A percentile compares a stretch with the other conserved stretches of the same genome.
These are phyloP conservation scores for Andricus curvator DNA, from an alignment of 2,888 invertebrate genomes.

Conservation along the genomic window DNA sequence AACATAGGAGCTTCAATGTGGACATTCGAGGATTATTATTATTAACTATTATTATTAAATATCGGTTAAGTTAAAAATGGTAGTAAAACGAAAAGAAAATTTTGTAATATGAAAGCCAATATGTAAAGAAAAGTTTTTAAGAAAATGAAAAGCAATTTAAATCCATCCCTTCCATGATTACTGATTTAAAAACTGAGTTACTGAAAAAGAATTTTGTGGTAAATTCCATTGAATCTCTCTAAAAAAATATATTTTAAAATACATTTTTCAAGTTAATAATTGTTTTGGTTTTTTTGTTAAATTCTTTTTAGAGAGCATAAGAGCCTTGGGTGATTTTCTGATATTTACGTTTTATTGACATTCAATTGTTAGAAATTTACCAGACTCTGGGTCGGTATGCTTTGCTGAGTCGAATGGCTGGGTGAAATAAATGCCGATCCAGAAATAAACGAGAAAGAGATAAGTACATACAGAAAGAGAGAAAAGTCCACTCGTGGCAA, in stretches of 20 bases:
- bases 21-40: no score
- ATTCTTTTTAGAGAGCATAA: neutral
- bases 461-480: slow-evolving; percentile 37
- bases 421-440: slow-evolving; percentile 51
- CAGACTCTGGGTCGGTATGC: slow-evolving; percentile 24
- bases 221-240: no score
- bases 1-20: no score
- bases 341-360: neutral
- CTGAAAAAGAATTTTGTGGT: no score
- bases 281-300: neutral
- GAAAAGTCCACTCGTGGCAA: slow-evolving; percentile 43
- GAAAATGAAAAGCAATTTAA: no score
- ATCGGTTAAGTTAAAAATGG: no score
- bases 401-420: slow-evolving; percentile 42
- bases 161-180: no score
- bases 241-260: neutral
- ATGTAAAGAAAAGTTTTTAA: no score
- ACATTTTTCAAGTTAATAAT: neutral
- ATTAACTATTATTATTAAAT: no score
- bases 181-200: no score
- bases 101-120: no score
- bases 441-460: slow-evolving; percentile 52
- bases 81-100: no score
- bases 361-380: slow-evolving; percentile 40
- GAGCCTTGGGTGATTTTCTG: slow-evolving; percentile 16